Evolutionary conservation across 1,140 invertebrate genomes (phyloP).

Genomic region (Megalopta genalis): DNA sequence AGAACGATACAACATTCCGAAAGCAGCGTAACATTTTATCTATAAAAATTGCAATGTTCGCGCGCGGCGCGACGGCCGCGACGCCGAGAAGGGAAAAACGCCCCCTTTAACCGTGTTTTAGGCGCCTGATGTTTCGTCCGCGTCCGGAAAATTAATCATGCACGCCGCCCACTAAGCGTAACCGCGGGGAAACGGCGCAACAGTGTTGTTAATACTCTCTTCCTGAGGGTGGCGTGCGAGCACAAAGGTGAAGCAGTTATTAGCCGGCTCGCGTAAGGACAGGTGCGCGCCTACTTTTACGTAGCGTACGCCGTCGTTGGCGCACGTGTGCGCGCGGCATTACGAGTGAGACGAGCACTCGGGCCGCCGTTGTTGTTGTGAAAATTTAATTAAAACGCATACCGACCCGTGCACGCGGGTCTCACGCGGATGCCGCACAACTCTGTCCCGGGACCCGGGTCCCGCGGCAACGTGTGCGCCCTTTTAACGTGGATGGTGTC

Average conservation of each 20-base stretch:
- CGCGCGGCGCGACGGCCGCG: background rate
- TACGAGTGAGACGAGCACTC: constrained; percentile 42
- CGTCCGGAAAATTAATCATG: constrained; percentile 37
- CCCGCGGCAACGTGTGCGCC: background rate
- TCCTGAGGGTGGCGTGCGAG: background rate
- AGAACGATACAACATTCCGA: too few relatives aligned
- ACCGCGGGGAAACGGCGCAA: background rate
- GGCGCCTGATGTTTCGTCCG: too few relatives aligned
- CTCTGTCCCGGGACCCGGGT: background rate
- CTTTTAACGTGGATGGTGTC: background rate
- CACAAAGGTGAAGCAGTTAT: constrained; percentile 27
- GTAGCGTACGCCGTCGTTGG: background rate
- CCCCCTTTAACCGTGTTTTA: too few relatives aligned
- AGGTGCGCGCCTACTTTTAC: background rate
- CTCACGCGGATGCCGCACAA: background rate
- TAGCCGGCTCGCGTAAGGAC: background rate
- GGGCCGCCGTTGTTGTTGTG: constrained; percentile 49
- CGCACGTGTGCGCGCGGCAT: constrained; percentile 37
- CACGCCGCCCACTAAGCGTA: background rate
- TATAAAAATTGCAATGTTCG: too few relatives aligned
- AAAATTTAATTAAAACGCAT: constrained; percentile 70
- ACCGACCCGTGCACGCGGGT: background rate
- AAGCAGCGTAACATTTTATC: too few relatives aligned
- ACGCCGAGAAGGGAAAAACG: too few relatives aligned
- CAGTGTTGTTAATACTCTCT: constrained; percentile 11